phyloP scores from a whole-genome alignment of 2,113 vertebrate species.

The Esox niger region DNA sequence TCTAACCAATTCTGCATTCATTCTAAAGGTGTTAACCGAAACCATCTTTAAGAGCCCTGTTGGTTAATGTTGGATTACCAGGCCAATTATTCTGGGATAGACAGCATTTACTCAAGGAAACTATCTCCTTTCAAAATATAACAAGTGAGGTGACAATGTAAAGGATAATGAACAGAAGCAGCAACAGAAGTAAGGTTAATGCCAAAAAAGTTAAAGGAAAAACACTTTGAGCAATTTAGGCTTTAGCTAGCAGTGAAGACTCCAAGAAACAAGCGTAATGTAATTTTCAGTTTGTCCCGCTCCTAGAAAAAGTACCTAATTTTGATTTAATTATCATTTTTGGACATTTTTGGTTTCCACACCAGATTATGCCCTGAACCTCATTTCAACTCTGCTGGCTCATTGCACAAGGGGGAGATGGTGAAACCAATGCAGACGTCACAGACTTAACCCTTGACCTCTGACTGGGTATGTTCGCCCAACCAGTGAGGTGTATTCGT shows the following conservation, averaged over 20 bases:
- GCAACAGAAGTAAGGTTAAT: slow-evolving; percentile 24
- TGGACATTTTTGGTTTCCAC: background rate
- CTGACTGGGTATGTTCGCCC: background rate
- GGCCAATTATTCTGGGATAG: slow-evolving; percentile 50
- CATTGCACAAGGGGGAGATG: slow-evolving; percentile 25
- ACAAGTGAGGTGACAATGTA: slow-evolving; percentile 41
- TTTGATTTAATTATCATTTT: too few species aligned
- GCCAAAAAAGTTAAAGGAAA: slow-evolving; percentile 43
- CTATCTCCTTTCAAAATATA: slow-evolving; percentile 48
- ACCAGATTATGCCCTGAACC: slow-evolving; percentile 25
- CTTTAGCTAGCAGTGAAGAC: slow-evolving; percentile 45
- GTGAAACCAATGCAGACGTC: slow-evolving; percentile 31
- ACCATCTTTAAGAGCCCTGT: slow-evolving; percentile 7
- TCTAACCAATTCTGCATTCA: too few species aligned
- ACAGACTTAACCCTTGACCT: slow-evolving; percentile 44
- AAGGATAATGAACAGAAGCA: slow-evolving; percentile 4
- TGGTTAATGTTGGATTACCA: slow-evolving; percentile 41
- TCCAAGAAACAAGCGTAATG: slow-evolving; percentile 17
- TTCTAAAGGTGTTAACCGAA: too few species aligned
- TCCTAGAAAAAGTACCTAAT: too few species aligned
- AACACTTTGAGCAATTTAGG: slow-evolving; percentile 54
- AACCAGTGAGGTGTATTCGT: slow-evolving; percentile 13
- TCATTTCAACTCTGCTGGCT: slow-evolving; percentile 23
- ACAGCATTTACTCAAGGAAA: slow-evolving; percentile 65
- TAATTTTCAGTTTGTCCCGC: too few species aligned